Evolutionary conservation across 1,140 invertebrate genomes (phyloP).

Genomic region (Anoplolepis gracilipes): DNA sequence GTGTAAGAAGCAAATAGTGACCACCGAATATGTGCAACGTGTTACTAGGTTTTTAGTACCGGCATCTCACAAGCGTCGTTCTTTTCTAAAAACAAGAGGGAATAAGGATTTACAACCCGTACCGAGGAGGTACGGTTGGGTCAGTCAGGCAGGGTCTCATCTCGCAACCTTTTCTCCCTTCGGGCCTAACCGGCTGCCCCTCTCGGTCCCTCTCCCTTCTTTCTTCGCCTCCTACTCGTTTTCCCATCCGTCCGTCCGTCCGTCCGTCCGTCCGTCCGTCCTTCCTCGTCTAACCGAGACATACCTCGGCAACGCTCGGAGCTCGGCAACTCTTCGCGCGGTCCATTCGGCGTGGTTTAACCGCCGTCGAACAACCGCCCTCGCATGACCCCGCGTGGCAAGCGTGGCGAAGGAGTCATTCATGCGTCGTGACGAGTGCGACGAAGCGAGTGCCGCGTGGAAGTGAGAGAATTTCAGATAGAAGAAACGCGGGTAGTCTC

Average conservation of each 20-base stretch:
- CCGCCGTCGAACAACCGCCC: conserved; percentile 22
- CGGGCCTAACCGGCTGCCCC: conserved; percentile 28
- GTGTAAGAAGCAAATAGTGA: not conserved
- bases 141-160: conserved; percentile 58
- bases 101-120: not conserved
- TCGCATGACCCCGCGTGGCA: conserved; percentile 33
- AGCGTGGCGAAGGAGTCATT: conserved; percentile 49
- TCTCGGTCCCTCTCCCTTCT: not conserved
- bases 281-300: conserved; percentile 50
- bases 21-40: not conserved
- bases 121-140: conserved; percentile 24
- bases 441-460: conserved; percentile 8
- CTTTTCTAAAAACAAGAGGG: conserved; percentile 3
- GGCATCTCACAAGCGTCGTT: conserved; percentile 1
- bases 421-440: conserved; percentile 50
- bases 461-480: not conserved
- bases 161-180: conserved; percentile 54
- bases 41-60: not conserved
- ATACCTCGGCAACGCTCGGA: conserved; percentile 21
- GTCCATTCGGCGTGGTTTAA: conserved; percentile 59
- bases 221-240: conserved; percentile 27
- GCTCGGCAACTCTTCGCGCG: conserved; percentile 26
- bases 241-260: conserved; percentile 44
- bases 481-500: conserved; percentile 23
- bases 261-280: not conserved